A percentile compares a stretch with the other conserved stretches of the same genome.
phyloP scores from a whole-genome alignment of 92 coral and sea anemone genomes.

The Bergia sp. region DNA sequence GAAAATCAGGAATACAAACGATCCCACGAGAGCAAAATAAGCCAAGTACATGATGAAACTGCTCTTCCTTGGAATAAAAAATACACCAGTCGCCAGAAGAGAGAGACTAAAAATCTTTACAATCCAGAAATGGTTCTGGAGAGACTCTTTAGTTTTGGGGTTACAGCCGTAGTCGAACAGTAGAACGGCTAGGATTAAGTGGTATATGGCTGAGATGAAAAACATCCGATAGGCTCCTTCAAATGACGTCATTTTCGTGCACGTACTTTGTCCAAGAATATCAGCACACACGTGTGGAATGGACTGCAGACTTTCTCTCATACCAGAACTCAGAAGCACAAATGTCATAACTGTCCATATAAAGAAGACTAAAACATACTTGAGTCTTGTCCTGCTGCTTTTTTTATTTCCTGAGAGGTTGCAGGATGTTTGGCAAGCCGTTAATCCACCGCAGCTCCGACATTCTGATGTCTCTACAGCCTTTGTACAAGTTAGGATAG shows the following conservation, averaged over 20 bases:
- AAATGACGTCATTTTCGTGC: conserved; percentile 41
- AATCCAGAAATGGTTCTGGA: conserved; percentile 54
- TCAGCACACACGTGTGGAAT: conserved; percentile 36
- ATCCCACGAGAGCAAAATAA: conserved; percentile 40
- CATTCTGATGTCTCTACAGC: background rate
- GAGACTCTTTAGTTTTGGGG: conserved; percentile 26
- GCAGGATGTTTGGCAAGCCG: background rate
- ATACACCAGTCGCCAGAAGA: conserved; percentile 11
- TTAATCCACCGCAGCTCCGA: background rate
- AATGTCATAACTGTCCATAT: conserved; percentile 41
- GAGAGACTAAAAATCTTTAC: conserved; percentile 28
- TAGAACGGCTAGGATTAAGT: conserved; percentile 37
- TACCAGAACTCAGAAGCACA: conserved; percentile 16
- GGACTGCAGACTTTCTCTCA: conserved; percentile 35
- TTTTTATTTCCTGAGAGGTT: background rate
- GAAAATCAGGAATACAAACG: conserved; percentile 42
- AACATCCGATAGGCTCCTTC: conserved; percentile 50
- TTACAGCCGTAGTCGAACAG: conserved; percentile 23
- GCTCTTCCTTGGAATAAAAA: conserved; percentile 55
- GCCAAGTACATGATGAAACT: conserved; percentile 39
- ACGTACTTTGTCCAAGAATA: conserved; percentile 29
- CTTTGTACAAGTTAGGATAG: conserved; percentile 2
- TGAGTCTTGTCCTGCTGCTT: conserved; percentile 13
- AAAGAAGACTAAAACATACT: conserved; percentile 30
- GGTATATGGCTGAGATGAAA: conserved; percentile 43